Base-by-base conservation (phyloP, 2,113 vertebrate species). In the Pachycephala philippinensis region DNA sequence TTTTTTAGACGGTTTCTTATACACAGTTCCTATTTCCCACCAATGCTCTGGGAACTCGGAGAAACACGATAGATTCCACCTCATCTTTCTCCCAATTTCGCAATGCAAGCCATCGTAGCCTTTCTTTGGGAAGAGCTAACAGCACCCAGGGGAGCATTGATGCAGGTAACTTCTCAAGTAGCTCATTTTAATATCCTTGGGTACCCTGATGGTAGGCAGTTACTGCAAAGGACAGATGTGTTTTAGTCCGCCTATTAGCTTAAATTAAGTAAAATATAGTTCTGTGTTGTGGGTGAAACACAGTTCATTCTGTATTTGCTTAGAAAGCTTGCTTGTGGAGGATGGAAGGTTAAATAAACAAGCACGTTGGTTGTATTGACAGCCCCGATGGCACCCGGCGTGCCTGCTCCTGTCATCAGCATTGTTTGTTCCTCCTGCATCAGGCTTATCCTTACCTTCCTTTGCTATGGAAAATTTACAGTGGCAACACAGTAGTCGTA, bases 101-200 rank as follows among this genome's bases (percentile, higher is more conserved):
- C 39, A 99, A 99, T 91, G 98, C 99, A 97, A 99, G 99, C 98
- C 99, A 99, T 95, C 99, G 99, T 92, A 99, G 99, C 98, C 99
- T 99, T 91, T 99, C 98, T 95, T 95, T 99, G 95, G 99, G 98
- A 66, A 98, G 99, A 50, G 98, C 98, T 78, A 99, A 99, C 98
- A 99, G 99, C 98, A 99, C 99, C 98, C 99, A 99, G 97, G 99
- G 99, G 94, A 99, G 99, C 98, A 97, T 99, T 28, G 99, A 99
- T 94, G 98, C 99, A 97, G 99, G 99, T 99, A 84, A 96, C 84
- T 64, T 49, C 81, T 78, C 27, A 50, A 79, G 75, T 59, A 66
- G 39, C 31, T 81, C 18, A 0, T 64, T 86, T 74, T 64, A 47
- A 45, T 81, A 37, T 40, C 60, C 9, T 40, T n/a, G 39, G 8